Percentiles rank a stretch among this genome's conserved stretches.
Conservation (phyloP, 1,140 invertebrate genomes). For the Temnothorax longispinosus region DNA sequence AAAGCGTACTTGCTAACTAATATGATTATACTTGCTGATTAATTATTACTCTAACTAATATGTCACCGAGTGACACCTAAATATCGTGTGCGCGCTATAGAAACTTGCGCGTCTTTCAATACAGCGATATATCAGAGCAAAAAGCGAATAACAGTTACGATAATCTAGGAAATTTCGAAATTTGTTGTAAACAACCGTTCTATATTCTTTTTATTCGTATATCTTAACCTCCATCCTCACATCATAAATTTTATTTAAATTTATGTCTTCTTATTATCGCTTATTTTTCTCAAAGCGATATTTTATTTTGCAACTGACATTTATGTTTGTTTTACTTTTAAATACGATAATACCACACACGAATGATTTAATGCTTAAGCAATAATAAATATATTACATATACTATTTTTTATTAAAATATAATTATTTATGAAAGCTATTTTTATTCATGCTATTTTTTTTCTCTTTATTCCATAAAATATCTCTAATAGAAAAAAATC, state of each 20-base stretch:
- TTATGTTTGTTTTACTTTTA: constrained; percentile 21
- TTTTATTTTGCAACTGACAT: neutral
- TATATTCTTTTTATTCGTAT: neutral
- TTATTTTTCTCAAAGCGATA: constrained; percentile 16
- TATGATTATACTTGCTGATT: neutral
- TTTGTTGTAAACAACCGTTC: neutral
- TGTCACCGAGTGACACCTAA: neutral
- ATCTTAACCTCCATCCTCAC: neutral
- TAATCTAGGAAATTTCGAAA: neutral
- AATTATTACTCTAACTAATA: neutral
- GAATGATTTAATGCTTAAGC: neutral
- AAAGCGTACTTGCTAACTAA: neutral
- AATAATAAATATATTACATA: neutral
- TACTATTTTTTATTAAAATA: neutral
- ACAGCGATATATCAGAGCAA: neutral
- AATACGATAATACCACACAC: neutral
- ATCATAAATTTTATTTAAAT: neutral
- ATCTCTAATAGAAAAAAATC: neutral
- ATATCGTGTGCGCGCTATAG: neutral
- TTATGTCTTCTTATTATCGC: neutral
- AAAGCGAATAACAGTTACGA: neutral
- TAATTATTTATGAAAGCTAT: neutral
- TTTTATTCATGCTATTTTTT: neutral
- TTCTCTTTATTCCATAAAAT: neutral
- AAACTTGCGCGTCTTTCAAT: neutral